Evolutionary conservation across 2,113 vertebrate genomes (phyloP).

Genomic region (Grammomys dolichurus): DNA sequence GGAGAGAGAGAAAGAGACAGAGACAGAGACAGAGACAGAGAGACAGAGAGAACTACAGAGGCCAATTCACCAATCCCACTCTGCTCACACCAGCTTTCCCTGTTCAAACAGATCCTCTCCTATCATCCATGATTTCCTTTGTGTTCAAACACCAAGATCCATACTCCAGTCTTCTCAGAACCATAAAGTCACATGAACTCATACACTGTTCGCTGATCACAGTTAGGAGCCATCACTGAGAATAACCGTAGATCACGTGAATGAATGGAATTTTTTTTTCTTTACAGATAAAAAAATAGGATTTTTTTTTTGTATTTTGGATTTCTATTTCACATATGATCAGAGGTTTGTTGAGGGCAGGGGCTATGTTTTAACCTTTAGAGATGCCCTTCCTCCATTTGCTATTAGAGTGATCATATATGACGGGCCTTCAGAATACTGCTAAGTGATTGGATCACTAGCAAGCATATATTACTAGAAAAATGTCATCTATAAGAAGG

Average conservation of each 20-base stretch:
- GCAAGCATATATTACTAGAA: conserved; percentile 1
- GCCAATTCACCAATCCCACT: neutral
- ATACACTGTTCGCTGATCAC: neutral
- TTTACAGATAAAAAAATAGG: conserved; percentile 7
- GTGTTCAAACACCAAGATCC: neutral
- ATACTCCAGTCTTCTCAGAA: neutral
- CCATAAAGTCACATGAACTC: neutral
- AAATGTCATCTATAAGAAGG: neutral
- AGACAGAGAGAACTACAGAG: neutral
- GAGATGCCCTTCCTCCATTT: neutral
- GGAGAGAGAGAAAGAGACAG: neutral
- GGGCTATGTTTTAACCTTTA: neutral
- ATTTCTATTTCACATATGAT: neutral
- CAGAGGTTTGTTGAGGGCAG: neutral
- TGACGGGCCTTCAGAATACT: neutral
- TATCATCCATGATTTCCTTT: neutral
- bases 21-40: neutral
- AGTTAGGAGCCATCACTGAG: neutral
- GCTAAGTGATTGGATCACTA: neutral
- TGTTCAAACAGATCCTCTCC: neutral
- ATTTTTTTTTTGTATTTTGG: neutral
- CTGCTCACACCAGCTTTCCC: neutral
- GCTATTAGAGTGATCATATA: neutral
- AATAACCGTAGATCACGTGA: neutral
- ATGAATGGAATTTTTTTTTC: neutral